phyloP scores from a whole-genome alignment of 2,888 invertebrate genomes.

The Phymatocera aterrima region DNA sequence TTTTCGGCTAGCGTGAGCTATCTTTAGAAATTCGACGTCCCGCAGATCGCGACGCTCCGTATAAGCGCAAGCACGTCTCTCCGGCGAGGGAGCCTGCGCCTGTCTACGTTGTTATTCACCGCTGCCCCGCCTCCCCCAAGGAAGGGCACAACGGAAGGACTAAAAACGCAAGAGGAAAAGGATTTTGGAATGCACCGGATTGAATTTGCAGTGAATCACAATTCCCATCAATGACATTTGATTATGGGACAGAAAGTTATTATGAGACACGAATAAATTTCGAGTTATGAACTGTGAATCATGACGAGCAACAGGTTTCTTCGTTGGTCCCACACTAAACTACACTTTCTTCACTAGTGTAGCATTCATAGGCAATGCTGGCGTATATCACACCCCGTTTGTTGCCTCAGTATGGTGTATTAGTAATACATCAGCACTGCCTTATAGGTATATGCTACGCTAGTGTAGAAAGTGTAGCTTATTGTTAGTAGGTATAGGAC shows the following conservation, averaged over 20 bases:
- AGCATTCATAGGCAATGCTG: too few relatives aligned
- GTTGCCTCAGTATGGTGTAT: too few relatives aligned
- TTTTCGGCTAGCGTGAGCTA: conserved; percentile 67
- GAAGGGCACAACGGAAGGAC: not conserved
- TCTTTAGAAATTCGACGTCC: conserved; percentile 67
- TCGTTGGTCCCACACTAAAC: too few relatives aligned
- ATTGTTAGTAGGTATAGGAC: too few relatives aligned
- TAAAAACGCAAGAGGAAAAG: not conserved
- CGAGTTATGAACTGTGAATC: not conserved
- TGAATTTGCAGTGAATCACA: not conserved
- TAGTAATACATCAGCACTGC: too few relatives aligned
- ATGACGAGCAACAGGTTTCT: not conserved
- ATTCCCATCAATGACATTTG: not conserved
- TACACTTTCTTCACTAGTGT: too few relatives aligned
- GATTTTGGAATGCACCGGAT: not conserved
- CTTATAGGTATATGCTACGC: too few relatives aligned
- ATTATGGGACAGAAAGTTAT: not conserved
- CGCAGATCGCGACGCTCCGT: conserved; percentile 68
- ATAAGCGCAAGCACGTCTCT: conserved; percentile 72
- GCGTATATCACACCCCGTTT: too few relatives aligned
- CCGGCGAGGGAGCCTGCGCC: conserved; percentile 65
- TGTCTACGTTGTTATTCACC: conserved; percentile 54
- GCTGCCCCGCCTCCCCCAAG: conserved; percentile 44
- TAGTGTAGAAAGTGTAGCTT: too few relatives aligned
- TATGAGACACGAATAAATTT: not conserved